Percentiles rank a stretch among this genome's conserved stretches.
Conservation (phyloP, 2,888 invertebrate species). For the Parascotia fuliginaria region DNA sequence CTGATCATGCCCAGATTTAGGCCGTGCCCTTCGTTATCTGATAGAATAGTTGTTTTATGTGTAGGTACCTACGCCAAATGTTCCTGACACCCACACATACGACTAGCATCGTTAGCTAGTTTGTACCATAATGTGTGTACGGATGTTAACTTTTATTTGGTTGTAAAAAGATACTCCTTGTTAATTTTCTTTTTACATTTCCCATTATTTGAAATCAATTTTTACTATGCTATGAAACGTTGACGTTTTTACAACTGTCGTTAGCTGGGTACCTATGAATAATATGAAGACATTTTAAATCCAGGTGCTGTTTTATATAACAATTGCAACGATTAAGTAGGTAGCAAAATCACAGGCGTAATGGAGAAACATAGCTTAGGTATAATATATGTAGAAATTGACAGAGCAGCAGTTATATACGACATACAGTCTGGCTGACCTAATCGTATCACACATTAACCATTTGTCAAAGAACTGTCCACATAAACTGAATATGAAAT, state of each 20-base stretch:
- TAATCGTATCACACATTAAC: constrained; percentile 71
- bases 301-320: constrained; percentile 3
- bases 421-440: constrained; percentile 59
- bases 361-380: constrained; percentile 28
- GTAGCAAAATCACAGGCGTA: constrained; percentile 10
- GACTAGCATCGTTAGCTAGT: not conserved
- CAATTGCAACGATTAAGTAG: constrained; percentile 10
- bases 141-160: constrained; percentile 15
- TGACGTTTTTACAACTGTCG: constrained; percentile 8
- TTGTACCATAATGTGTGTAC: not conserved
- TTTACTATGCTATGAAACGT: constrained; percentile 7
- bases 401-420: constrained; percentile 50
- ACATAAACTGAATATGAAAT: constrained; percentile 82
- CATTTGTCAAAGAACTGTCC: constrained; percentile 77
- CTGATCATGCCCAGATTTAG: constrained; percentile 61
- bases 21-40: constrained; percentile 67
- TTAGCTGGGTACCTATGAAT: constrained; percentile 6
- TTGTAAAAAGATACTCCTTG: constrained; percentile 11
- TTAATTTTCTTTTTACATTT: constrained; percentile 13
- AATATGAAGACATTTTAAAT: not conserved
- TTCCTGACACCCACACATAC: constrained; percentile 4
- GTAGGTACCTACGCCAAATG: constrained; percentile 2
- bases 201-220: constrained; percentile 13
- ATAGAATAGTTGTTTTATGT: constrained; percentile 37
- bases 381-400: too few relatives aligned